Conservation (phyloP, 2,888 invertebrate genomes). For the Phyto melanocephala region DNA sequence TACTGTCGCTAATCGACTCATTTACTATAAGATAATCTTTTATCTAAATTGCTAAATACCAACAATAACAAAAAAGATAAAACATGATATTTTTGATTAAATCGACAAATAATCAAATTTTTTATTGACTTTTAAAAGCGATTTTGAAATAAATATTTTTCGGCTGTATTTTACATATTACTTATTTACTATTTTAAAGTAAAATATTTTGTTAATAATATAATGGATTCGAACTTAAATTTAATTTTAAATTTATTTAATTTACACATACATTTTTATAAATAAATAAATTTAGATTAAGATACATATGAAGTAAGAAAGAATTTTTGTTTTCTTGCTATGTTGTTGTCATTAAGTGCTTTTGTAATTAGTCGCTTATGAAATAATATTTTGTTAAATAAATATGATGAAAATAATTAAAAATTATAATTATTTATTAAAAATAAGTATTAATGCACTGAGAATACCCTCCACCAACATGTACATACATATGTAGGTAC, state of each 20-base stretch:
- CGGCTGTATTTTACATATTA: conserved; percentile 37
- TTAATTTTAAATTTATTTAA: conserved; percentile 12
- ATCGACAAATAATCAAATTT: conserved; percentile 52
- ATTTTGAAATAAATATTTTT: conserved; percentile 55
- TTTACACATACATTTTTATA: conserved; percentile 26
- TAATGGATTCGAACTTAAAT: conserved; percentile 5
- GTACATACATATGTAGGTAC: too few species aligned
- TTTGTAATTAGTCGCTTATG: neutral
- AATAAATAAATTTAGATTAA: neutral
- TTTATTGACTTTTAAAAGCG: conserved; percentile 56
- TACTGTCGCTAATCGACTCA: too few species aligned
- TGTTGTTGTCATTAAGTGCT: neutral
- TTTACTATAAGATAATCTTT: too few species aligned
- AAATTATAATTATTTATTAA: too few species aligned
- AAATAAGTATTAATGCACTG: too few species aligned
- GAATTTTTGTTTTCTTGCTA: neutral
- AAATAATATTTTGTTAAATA: neutral
- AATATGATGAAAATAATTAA: too few species aligned
- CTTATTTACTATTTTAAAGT: conserved; percentile 14
- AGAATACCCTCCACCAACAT: too few species aligned
- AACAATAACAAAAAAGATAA: too few species aligned
- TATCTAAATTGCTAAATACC: too few species aligned
- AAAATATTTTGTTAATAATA: conserved; percentile 3
- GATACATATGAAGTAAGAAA: neutral
- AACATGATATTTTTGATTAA: conserved; percentile 39